Evolutionary conservation across 1,140 invertebrate genomes (phyloP), one percentile per base, ranked within the genome.

Genomic region (Maniola jurtina): DNA sequence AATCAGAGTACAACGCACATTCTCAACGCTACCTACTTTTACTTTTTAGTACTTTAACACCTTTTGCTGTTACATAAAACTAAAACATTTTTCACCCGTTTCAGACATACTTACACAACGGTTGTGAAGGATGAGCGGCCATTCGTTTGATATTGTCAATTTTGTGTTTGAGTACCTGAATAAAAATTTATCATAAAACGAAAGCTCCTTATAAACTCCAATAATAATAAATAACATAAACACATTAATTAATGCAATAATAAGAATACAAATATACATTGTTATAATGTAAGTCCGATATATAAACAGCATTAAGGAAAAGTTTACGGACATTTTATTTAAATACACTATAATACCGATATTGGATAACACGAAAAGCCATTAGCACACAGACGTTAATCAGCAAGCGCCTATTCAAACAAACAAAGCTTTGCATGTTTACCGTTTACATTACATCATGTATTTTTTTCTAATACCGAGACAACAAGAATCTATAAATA

Each of bases 71-170:
- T 1, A 45, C 42, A 45, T 45, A 45, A 6, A 45, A 40, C 1
- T 9, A 40, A 47, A 13, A 6, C n/a, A n/a, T 47, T n/a, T 47
- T 50, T 16, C 16, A 15, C 48, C n/a, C 58, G 15, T 55, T 40
- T 62, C 25, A 50, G 36, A 59, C 50, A 61, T 64, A 94, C 96
- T 97, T 94, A 98, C 97, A 99, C 76, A 99, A 92, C 54, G 98
- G 97, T 81, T 99, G 92, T 55, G 96, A 91, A 15, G 98, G 98
- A 94, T 99, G 99, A 15, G 98, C 95, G 67, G 97, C 97, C 89
- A 99, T 96, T 86, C 98, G 94, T 86, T 98, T 94, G 61, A 99
- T 97, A 74, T 98, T 98, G 88, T 98, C 96, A 64, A 98, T 95
- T 91, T 96, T 95, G 86, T 97, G 96, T 91, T 96, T 96, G 83